These are phyloP conservation scores for Andrena cerasifolii DNA, from an alignment of 1,140 invertebrate genomes.

Conservation along the genomic window DNA sequence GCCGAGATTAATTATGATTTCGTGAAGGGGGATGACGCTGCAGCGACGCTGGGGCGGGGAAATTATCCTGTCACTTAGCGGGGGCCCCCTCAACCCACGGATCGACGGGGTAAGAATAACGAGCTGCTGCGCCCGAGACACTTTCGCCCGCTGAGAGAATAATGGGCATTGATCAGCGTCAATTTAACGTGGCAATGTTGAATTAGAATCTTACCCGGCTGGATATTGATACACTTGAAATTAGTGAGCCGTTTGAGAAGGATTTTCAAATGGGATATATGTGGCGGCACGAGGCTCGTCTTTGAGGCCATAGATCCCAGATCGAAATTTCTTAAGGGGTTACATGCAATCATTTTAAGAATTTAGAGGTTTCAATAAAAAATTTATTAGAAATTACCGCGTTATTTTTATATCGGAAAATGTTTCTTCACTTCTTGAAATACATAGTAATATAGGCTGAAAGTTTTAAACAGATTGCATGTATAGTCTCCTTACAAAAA, in stretches of 20 bases:
- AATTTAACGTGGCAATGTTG: not conserved
- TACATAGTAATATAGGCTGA: too few species aligned
- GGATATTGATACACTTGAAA: not conserved
- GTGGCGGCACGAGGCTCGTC: too few species aligned
- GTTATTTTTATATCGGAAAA: too few species aligned
- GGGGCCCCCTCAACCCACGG: slow-evolving; percentile 1
- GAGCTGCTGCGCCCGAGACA: not conserved
- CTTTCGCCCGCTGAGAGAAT: not conserved
- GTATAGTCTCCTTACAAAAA: too few species aligned
- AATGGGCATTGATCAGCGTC: slow-evolving; percentile 26
- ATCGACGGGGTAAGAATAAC: slow-evolving; percentile 51
- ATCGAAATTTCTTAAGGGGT: too few species aligned
- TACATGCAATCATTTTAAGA: too few species aligned
- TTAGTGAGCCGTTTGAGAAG: not conserved
- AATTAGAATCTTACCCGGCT: not conserved
- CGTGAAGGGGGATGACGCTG: slow-evolving; percentile 50
- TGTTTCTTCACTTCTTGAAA: too few species aligned
- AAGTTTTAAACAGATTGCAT: too few species aligned
- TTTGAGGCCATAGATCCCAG: too few species aligned
- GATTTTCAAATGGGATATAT: too few species aligned
- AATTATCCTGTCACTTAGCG: slow-evolving; percentile 64
- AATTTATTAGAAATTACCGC: too few species aligned
- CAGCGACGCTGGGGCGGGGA: slow-evolving; percentile 42
- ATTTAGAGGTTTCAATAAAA: too few species aligned
- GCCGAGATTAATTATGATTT: slow-evolving; percentile 66